Evolutionary conservation across 1,140 invertebrate genomes (phyloP).

Genomic region (Platyura marginata): DNA sequence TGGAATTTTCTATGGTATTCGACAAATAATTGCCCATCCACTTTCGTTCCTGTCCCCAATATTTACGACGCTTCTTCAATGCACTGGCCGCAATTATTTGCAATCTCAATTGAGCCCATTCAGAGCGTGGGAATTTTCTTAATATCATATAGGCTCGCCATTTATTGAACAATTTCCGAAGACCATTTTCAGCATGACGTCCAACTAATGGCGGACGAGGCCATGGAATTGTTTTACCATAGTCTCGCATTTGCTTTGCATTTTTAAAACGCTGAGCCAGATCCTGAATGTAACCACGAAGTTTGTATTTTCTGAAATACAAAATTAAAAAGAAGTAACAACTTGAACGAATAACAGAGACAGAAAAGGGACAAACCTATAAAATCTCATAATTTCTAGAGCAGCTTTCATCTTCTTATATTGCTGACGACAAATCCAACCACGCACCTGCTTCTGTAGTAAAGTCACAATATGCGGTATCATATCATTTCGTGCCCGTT

Average conservation of each 20-base stretch:
- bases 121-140: conserved; percentile 52
- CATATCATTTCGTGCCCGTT: conserved; percentile 58
- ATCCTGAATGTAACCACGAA: conserved; percentile 55
- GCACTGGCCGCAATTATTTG: conserved; percentile 64
- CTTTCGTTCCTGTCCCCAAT: conserved; percentile 66
- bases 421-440: conserved; percentile 53
- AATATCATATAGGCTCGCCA: conserved; percentile 84
- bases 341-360: no score
- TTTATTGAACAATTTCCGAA: conserved; percentile 34
- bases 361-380: conserved; percentile 37
- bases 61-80: conserved; percentile 47
- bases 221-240: conserved; percentile 66
- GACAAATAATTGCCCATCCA: conserved; percentile 90
- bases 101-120: conserved; percentile 71
- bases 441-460: conserved; percentile 88
- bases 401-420: conserved; percentile 77
- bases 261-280: conserved; percentile 40
- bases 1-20: conserved; percentile 55
- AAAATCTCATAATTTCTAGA: conserved; percentile 61
- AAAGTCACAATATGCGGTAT: conserved; percentile 67
- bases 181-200: conserved; percentile 26
- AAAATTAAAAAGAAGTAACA: no score
- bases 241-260: conserved; percentile 42
- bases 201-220: conserved; percentile 53
- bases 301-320: conserved; percentile 58